Percentiles rank a stretch among this genome's conserved stretches.
Conservation (phyloP, 2,113 vertebrate genomes). For the Danionella cerebrum region DNA sequence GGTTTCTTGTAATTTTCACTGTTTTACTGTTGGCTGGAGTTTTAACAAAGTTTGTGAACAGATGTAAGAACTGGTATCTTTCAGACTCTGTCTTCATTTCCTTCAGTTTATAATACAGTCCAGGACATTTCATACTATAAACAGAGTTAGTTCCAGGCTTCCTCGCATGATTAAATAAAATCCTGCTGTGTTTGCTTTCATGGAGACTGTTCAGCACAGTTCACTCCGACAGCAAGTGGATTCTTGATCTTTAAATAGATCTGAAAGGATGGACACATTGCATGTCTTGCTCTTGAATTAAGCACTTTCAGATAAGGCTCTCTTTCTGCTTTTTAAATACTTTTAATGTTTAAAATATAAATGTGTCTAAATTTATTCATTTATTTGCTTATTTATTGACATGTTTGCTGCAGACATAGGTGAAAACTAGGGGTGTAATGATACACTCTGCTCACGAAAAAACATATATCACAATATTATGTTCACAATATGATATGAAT, state of each 20-base stretch:
- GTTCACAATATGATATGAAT: too few relatives aligned
- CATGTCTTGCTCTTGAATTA: constrained; percentile 34
- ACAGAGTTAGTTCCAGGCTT: not conserved
- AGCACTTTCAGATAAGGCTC: constrained; percentile 40
- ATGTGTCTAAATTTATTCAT: too few relatives aligned
- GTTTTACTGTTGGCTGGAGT: too few relatives aligned
- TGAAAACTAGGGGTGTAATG: too few relatives aligned
- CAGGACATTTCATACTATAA: not conserved
- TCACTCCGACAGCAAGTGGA: not conserved
- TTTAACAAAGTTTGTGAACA: too few relatives aligned
- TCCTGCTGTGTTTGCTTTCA: not conserved
- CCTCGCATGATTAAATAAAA: not conserved
- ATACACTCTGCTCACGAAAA: too few relatives aligned
- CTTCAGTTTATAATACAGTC: not conserved
- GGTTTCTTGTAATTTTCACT: too few relatives aligned
- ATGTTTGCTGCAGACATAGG: too few relatives aligned
- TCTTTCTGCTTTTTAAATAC: too few relatives aligned
- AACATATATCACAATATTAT: too few relatives aligned
- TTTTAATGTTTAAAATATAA: too few relatives aligned
- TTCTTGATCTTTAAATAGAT: constrained; percentile 28
- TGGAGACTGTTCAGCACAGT: not conserved
- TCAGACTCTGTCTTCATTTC: not conserved
- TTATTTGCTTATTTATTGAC: too few relatives aligned
- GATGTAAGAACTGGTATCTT: not conserved
- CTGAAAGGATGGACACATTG: constrained; percentile 34